Evolutionary conservation across 2,797 vertebrate species (phyloP).

Genomic region (Sciurus vulgaris): DNA sequence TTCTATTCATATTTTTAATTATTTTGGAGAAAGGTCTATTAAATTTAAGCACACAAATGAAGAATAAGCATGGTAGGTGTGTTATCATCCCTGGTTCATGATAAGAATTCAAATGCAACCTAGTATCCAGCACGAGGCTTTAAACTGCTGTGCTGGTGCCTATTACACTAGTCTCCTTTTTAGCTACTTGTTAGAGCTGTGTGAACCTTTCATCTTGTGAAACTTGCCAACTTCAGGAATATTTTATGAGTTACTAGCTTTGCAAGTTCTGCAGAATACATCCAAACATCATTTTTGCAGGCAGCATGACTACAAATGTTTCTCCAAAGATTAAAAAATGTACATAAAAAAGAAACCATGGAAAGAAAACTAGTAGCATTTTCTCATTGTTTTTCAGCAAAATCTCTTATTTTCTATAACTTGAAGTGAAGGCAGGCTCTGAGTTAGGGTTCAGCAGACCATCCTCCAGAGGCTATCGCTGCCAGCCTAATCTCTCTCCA

Average conservation of each 20-base stretch:
- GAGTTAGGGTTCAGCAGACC: neutral
- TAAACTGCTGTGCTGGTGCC: neutral
- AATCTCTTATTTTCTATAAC: neutral
- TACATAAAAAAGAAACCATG: conserved; percentile 29
- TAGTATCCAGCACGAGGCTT: neutral
- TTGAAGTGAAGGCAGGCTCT: neutral
- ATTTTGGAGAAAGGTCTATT: neutral
- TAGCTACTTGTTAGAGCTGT: conserved; percentile 66
- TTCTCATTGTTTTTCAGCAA: conserved; percentile 19
- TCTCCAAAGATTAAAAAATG: conserved; percentile 57
- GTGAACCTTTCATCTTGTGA: conserved; percentile 76
- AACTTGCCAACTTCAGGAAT: conserved; percentile 81
- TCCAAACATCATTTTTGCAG: conserved; percentile 70
- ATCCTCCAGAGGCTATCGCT: neutral
- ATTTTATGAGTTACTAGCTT: conserved; percentile 80
- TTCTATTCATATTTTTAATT: conserved; percentile 37
- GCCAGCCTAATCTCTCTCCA: neutral
- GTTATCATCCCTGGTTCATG: neutral
- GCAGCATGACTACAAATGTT: conserved; percentile 65
- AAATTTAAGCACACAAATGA: neutral
- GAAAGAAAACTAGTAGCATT: neutral
- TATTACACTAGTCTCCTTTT: conserved; percentile 45
- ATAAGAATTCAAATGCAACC: conserved; percentile 14
- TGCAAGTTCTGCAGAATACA: conserved; percentile 75
- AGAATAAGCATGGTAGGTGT: neutral